Evolutionary conservation across 2,888 invertebrate species (phyloP).

Genomic region (Tigriopus californicus): DNA sequence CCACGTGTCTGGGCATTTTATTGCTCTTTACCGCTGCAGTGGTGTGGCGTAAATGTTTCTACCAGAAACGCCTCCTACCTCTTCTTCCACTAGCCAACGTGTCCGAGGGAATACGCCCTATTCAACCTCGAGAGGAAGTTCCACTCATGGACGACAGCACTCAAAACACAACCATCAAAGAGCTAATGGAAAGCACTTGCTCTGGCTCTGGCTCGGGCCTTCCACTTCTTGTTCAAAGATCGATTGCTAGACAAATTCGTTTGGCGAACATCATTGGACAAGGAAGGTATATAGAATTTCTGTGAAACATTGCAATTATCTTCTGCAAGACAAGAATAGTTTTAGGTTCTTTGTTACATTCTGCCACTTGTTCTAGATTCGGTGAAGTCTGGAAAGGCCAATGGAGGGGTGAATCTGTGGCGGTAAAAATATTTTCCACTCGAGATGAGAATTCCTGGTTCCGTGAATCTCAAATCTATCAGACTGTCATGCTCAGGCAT

Average conservation of each 20-base stretch:
- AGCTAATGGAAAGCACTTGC: not conserved
- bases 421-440: conserved; percentile 95
- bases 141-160: not conserved
- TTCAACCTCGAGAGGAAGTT: not conserved
- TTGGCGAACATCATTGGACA: conserved; percentile 83
- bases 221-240: conserved; percentile 81
- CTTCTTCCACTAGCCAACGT: too few relatives aligned
- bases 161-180: not conserved
- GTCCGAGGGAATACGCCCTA: too few relatives aligned
- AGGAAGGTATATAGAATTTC: conserved; percentile 32
- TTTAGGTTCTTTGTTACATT: too few relatives aligned
- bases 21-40: too few relatives aligned
- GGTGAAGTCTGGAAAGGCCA: conserved; percentile 68
- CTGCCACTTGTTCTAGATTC: conserved; percentile 24
- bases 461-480: conserved; percentile 94
- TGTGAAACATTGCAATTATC: too few relatives aligned
- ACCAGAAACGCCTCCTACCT: too few relatives aligned
- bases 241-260: conserved; percentile 89
- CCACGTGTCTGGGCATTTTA: too few relatives aligned
- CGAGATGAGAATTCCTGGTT: conserved; percentile 95
- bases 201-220: conserved; percentile 83
- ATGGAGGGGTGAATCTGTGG: conserved; percentile 93
- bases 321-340: too few relatives aligned
- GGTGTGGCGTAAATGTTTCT: too few relatives aligned
- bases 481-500: conserved; percentile 92